Conservation (phyloP, 2,797 vertebrate genomes). For the Somateria mollissima region DNA sequence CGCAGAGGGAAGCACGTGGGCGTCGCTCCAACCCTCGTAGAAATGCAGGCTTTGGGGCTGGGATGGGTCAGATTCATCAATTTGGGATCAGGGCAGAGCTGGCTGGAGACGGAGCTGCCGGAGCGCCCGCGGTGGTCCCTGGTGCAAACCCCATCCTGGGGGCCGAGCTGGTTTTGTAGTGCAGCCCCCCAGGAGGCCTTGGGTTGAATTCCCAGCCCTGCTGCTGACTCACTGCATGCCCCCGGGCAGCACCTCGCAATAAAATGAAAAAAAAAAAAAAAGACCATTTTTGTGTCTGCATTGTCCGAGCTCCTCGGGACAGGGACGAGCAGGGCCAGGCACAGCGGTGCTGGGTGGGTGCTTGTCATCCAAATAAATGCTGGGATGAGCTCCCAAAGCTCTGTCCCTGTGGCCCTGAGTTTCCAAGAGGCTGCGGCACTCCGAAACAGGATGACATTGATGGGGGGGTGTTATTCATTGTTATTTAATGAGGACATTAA, state of each 20-base stretch:
- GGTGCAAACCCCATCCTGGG: not conserved
- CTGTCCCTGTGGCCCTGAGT: not conserved
- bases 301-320: not conserved
- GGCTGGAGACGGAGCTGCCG: not conserved
- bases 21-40: not conserved
- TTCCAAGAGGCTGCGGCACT: not conserved
- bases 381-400: not conserved
- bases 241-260: not conserved
- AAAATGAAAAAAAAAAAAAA: not conserved
- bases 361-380: not conserved
- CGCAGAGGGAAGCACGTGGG: not conserved
- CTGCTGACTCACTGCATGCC: not conserved
- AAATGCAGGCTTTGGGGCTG: not conserved
- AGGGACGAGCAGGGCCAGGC: not conserved
- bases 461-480: not conserved
- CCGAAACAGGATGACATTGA: not conserved
- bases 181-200: not conserved
- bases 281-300: not conserved
- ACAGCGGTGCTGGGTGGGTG: not conserved
- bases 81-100: not conserved
- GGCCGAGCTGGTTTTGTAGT: not conserved
- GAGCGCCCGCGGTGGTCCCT: not conserved
- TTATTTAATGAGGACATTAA: constrained; percentile 46
- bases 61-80: fast-evolving
- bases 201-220: not conserved